Evolutionary conservation across 2,888 invertebrate genomes (phyloP).

Genomic region (Drosophila pullipes): DNA sequence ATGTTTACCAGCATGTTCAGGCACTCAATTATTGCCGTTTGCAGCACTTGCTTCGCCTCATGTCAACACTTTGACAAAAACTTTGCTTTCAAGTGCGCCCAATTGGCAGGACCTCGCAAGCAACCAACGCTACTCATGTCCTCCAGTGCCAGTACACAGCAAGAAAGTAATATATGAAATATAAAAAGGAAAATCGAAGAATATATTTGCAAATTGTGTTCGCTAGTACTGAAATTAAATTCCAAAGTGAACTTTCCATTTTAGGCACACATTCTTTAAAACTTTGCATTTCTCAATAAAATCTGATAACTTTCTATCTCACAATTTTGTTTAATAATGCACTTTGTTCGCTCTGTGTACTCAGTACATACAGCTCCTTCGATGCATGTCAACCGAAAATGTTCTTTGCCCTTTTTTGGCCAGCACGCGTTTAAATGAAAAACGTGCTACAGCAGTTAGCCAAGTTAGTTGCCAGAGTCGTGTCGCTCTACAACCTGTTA

Average conservation of each 20-base stretch:
- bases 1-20: not conserved
- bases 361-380: conserved; percentile 31
- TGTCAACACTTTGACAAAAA: conserved; percentile 70
- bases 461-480: conserved; percentile 43
- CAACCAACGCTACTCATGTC: conserved; percentile 14
- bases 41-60: conserved; percentile 18
- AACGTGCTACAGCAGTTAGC: conserved; percentile 68
- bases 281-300: not conserved
- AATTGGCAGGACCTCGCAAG: conserved; percentile 41
- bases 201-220: not conserved
- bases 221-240: not conserved
- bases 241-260: not conserved
- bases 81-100: conserved; percentile 52
- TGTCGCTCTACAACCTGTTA: conserved; percentile 21
- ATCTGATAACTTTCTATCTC: not conserved
- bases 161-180: not conserved
- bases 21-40: conserved; percentile 36
- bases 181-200: not conserved
- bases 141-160: conserved; percentile 11
- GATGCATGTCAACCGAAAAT: conserved; percentile 67
- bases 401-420: conserved; percentile 46
- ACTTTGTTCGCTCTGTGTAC: not conserved
- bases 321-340: not conserved
- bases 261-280: not conserved
- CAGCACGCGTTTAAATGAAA: conserved; percentile 67